Evolutionary conservation across 1,140 invertebrate genomes (phyloP), one percentile per base, ranked within the genome.

Genomic region (Procambarus clarkii): DNA sequence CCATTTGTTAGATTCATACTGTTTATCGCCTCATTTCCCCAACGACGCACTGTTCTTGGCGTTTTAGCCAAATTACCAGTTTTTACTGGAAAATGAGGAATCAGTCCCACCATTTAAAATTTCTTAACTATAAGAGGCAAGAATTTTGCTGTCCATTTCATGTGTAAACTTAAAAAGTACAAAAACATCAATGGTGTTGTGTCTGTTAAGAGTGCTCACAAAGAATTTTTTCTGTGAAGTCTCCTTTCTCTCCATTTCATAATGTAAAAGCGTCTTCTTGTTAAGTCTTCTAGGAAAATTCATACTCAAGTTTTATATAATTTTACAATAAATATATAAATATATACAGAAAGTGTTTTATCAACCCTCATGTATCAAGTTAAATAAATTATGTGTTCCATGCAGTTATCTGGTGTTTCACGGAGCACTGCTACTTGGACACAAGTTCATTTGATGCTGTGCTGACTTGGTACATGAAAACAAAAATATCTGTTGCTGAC

Each of bases 231-330:
- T 64, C 60, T 18, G 60, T 11, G 13, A 18, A 64, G 18, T 15
- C 60, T 34, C 60, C 21, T 18, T 11, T 64, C 60, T 64, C 11
- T 64, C 60, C 50, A 54, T 64, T 64, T 64, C 60, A 64, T 64
- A 64, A 21, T 64, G 60, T 21, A 64, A 64, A 64, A 18, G 60
- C 13, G 60, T 64, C 21, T 15, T 64, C 60, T 64, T 64, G 18
- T 64, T 18, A 64, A 54, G 60, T 64, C 60, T 64, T 64, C 60
- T 64, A 18, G 60, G 60, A 18, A 18, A 64, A 64, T 64, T 64
- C 60, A 64, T 64, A 18, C 60, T 64, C 60, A 64, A 64, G 60
- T 64, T 64, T 64, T 64, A 64, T 64, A 64, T 64, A 64, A 64
- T 64, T 64, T 64, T 64, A 64, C 60, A 64, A 64, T 64, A 64